These are phyloP conservation scores for Mormyrops boulengeri DNA, from an alignment of 2,797 vertebrate species.

Conservation along the genomic window DNA sequence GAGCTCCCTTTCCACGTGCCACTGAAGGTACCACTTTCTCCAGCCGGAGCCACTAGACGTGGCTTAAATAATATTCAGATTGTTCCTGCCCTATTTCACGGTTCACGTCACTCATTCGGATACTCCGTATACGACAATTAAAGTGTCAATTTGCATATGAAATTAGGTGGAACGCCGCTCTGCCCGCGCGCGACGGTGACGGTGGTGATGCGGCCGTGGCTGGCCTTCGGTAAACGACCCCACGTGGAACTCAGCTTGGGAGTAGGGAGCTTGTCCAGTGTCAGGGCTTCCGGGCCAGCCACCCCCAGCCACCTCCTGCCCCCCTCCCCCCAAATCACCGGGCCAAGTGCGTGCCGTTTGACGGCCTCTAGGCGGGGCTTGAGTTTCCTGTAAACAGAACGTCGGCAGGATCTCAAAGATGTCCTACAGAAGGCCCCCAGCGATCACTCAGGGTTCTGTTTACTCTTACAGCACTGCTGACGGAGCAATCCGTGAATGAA, in stretches of 20 bases:
- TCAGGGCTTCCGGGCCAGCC: neutral
- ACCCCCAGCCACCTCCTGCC: neutral
- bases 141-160: conserved; percentile 20
- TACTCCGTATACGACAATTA: conserved; percentile 10
- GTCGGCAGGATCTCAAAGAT: neutral
- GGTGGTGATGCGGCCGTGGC: neutral
- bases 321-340: neutral
- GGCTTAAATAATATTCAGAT: conserved; percentile 12
- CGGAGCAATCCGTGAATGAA: neutral
- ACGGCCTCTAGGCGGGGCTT: no score
- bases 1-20: neutral
- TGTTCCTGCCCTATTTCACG: conserved; percentile 18
- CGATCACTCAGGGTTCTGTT: neutral
- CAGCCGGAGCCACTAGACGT: neutral
- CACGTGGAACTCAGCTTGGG: neutral
- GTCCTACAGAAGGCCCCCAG: neutral
- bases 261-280: neutral
- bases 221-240: neutral
- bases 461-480: neutral
- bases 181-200: neutral
- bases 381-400: neutral
- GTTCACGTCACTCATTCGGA: conserved; percentile 8
- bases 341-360: neutral
- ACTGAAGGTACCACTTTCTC: neutral
- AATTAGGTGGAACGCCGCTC: conserved; percentile 18